Base-by-base conservation (phyloP, 1,140 invertebrate genomes). In the Hylaeus anthracinus region DNA sequence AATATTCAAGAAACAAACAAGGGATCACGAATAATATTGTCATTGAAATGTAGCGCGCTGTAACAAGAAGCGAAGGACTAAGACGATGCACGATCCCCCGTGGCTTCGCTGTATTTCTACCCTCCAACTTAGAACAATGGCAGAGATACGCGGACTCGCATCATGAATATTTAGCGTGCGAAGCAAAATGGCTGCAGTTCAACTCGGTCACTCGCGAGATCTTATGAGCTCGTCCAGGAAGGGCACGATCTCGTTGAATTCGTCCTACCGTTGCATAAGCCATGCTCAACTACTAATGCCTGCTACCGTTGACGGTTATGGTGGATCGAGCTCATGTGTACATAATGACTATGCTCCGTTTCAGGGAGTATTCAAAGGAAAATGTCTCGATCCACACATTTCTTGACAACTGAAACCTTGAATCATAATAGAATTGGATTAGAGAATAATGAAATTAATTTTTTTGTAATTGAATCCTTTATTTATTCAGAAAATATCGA, bases 161-260 rank as follows among this genome's bases (percentile, higher is more conserved):
- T 88, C 87, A 88, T 88, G 87, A 88, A 88, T 88, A 88, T 88
- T 88, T 88, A 88, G 84, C 82, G 80, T 81, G 72, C 61, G 69
- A 78, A 66, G 67, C 65, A 48, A 53, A 82, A 56, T 73, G 82
- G 77, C 72, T 71, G 60, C 3, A 53, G 76, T 51, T 84, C 66
- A 84, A 80, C 58, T 71, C 48, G 76, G 51, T 56, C 70, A 60
- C 41, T 39, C 66, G n/a, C 58, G 39, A 73, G 75, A 84, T 80
- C 61, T 83, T 64, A 51, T 14, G 55, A 41, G 14, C 41, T 26
- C 48, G 56, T 51, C 75, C 60, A 67, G 48, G 61, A 56, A 74
- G 64, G 63, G 72, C 63, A 41, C 55, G 61, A 58, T 80, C 63
- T 80, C 64, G 78, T 65, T 74, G 37, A 51, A 51, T 61, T 80